A percentile compares a stretch with the other conserved stretches of the same genome.
These are phyloP conservation scores for Eledona agricola DNA, from an alignment of 2,888 invertebrate species.

Conservation along the genomic window DNA sequence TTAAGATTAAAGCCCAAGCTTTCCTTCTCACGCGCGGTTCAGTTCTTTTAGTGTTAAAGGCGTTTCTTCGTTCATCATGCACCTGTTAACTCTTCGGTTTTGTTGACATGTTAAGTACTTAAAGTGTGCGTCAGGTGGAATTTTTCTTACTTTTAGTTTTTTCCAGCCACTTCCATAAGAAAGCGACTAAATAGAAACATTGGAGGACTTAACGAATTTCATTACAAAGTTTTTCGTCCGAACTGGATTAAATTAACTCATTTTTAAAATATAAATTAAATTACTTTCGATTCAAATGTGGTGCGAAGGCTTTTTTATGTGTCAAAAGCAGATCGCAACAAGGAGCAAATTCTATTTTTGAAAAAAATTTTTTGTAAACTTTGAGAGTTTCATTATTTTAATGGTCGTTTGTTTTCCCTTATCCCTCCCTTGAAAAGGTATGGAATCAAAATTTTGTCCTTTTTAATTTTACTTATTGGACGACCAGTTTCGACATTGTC, in stretches of 20 bases:
- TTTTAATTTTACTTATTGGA: too few species aligned
- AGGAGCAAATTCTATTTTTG: too few species aligned
- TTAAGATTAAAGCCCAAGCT: slow-evolving; percentile 9
- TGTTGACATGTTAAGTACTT: slow-evolving; percentile 27
- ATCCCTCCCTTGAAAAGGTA: too few species aligned
- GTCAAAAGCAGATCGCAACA: slow-evolving; percentile 10
- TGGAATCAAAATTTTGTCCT: too few species aligned
- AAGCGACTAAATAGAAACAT: slow-evolving; percentile 26
- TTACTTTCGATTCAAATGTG: slow-evolving; percentile 26
- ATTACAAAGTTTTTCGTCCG: slow-evolving; percentile 27
- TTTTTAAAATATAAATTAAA: slow-evolving; percentile 19
- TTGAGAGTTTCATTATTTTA: too few species aligned
- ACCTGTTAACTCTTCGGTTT: slow-evolving; percentile 30
- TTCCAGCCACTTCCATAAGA: slow-evolving; percentile 26
- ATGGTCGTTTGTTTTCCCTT: too few species aligned
- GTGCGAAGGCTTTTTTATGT: slow-evolving; percentile 10
- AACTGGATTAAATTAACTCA: slow-evolving; percentile 23
- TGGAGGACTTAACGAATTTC: slow-evolving; percentile 27
- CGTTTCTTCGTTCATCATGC: slow-evolving; percentile 34
- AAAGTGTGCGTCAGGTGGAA: slow-evolving; percentile 17
- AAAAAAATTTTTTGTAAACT: too few species aligned
- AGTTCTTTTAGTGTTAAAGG: slow-evolving; percentile 32
- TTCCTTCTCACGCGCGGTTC: slow-evolving; percentile 16
- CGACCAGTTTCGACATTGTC: too few species aligned
- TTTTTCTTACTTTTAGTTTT: slow-evolving; percentile 13